Evolutionary conservation across 2,113 vertebrate species (phyloP).

Genomic region (Pungitius pungitius): DNA sequence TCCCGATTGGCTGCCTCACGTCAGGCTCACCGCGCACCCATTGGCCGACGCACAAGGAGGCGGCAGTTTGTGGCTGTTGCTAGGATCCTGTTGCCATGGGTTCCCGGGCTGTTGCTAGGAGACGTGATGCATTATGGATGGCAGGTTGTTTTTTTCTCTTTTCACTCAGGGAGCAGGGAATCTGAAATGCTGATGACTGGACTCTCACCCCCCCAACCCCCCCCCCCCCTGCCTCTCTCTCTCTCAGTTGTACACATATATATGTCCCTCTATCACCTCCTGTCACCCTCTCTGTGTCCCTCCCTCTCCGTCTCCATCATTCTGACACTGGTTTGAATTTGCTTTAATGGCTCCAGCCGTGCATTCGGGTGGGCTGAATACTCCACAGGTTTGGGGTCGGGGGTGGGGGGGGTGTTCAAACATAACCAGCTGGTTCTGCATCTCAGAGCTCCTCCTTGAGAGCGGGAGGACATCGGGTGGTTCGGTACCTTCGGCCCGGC

Average conservation of each 20-base stretch:
- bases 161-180: conserved; percentile 78
- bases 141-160: conserved; percentile 53
- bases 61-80: conserved; percentile 81
- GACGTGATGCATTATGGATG: conserved; percentile 92
- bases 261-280: not conserved
- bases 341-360: conserved; percentile 25
- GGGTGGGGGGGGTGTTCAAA: not conserved
- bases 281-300: not conserved
- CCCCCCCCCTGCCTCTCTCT: not conserved
- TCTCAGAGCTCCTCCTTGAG: no score
- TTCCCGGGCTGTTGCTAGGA: conserved; percentile 82
- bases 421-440: not conserved
- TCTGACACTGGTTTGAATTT: not conserved
- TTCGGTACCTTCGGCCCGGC: no score
- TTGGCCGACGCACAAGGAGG: conserved; percentile 66
- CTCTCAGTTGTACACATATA: not conserved
- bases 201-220: conserved; percentile 11
- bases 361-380: not conserved
- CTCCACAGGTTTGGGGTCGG: not conserved
- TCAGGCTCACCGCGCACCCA: conserved; percentile 43
- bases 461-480: no score
- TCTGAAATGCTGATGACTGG: conserved; percentile 89
- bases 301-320: not conserved
- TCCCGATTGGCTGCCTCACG: conserved; percentile 61
- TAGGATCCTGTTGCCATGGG: conserved; percentile 87